These are phyloP conservation scores for Spilogale gracilis DNA, from an alignment of 2,113 vertebrate species.

Conservation along the genomic window DNA sequence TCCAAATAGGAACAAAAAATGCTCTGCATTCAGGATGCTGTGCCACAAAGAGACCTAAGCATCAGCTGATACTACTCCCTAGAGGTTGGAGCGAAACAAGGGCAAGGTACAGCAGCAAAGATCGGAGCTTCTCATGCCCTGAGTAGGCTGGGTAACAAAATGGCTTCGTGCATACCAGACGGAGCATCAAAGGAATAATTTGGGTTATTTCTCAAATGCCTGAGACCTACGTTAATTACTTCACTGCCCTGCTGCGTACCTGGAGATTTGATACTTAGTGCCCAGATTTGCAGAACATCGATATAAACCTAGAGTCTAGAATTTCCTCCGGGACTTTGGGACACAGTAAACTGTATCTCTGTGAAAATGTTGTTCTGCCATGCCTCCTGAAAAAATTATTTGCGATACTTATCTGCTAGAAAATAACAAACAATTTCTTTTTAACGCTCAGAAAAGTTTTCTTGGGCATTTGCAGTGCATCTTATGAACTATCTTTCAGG, in stretches of 20 bases:
- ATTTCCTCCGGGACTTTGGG: not conserved
- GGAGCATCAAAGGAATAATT: not conserved
- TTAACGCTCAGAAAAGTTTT: slow-evolving; percentile 44
- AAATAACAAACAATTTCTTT: slow-evolving; percentile 46
- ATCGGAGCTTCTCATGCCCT: not conserved
- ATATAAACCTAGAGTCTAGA: not conserved
- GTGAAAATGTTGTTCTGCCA: not conserved
- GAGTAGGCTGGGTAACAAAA: not conserved
- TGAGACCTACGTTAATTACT: not conserved
- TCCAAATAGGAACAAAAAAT: not conserved
- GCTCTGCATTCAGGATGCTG: not conserved
- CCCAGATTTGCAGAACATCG: not conserved
- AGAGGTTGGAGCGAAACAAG: not conserved
- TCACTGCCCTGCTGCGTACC: not conserved
- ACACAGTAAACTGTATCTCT: not conserved
- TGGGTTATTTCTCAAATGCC: not conserved
- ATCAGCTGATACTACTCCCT: slow-evolving; percentile 43
- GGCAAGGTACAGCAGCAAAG: not conserved
- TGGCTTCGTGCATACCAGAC: not conserved
- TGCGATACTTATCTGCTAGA: not conserved
- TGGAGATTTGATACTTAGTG: not conserved
- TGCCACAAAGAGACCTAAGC: not conserved
- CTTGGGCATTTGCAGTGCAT: not conserved
- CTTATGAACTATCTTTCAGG: slow-evolving; percentile 15
- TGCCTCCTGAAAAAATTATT: not conserved